phyloP scores from a whole-genome alignment of 2,797 vertebrate species.

The Siniperca scherzeri region DNA sequence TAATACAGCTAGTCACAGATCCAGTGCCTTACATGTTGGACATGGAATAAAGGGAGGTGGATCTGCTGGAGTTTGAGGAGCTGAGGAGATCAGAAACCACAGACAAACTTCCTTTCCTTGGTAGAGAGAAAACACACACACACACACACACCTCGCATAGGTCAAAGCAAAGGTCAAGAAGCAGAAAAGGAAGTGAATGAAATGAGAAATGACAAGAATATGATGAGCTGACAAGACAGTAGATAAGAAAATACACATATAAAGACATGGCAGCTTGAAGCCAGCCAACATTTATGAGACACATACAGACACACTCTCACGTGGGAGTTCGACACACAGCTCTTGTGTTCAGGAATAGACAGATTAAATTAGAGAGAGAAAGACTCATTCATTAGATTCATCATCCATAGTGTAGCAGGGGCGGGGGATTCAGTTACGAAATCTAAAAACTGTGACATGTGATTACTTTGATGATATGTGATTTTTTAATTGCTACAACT shows the following conservation, averaged over 20 bases:
- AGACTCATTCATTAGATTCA: conserved; percentile 13
- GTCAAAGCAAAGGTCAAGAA: conserved; percentile 72
- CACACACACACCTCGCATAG: conserved; percentile 62
- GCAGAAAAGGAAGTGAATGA: conserved; percentile 59
- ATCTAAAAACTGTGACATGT: not conserved
- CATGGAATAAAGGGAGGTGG: conserved; percentile 89
- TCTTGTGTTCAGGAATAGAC: conserved; percentile 65
- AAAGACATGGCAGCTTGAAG: conserved; percentile 24
- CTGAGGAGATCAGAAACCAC: conserved; percentile 88
- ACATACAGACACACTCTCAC: conserved; percentile 32
- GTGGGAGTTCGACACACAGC: conserved; percentile 48
- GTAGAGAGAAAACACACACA: conserved; percentile 80
- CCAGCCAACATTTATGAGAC: conserved; percentile 15
- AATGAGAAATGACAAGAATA: conserved; percentile 29
- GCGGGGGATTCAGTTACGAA: not conserved
- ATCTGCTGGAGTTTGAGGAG: conserved; percentile 88
- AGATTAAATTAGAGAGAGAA: conserved; percentile 23
- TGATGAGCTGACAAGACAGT: conserved; percentile 14
- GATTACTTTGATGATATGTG: not conserved
- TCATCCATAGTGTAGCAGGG: conserved; percentile 1
- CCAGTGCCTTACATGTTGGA: conserved; percentile 88
- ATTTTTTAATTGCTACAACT: not conserved
- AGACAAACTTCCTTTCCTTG: conserved; percentile 90
- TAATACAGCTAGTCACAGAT: conserved; percentile 75
- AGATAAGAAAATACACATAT: conserved; percentile 25